Evolutionary conservation across 2,113 vertebrate genomes (phyloP).

Genomic region (Rafetus swinhoei): DNA sequence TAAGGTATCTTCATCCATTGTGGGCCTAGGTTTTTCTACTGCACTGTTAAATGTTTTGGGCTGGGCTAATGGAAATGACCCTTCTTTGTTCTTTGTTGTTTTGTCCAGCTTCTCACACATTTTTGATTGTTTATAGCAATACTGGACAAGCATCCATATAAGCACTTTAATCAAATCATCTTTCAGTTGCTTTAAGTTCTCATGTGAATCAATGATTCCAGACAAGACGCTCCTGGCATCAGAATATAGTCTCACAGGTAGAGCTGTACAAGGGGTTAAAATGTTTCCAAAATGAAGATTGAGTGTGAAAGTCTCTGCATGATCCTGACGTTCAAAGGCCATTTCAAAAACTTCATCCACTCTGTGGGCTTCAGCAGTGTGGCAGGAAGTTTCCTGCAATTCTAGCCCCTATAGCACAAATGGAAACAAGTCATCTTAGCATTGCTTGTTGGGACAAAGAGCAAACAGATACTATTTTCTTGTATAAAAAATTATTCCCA

Average conservation of each 20-base stretch:
- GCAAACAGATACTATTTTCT: background rate
- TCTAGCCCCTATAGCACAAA: conserved; percentile 88
- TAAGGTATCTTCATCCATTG: conserved; percentile 83
- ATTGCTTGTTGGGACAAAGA: background rate
- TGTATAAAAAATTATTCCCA: background rate
- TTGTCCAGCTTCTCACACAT: conserved; percentile 54
- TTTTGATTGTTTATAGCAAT: conserved; percentile 79
- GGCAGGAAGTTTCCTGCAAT: conserved; percentile 97
- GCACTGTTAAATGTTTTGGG: conserved; percentile 62
- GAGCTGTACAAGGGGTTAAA: conserved; percentile 88
- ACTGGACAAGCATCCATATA: conserved; percentile 90
- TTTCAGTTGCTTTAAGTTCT: conserved; percentile 92
- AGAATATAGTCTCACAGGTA: conserved; percentile 91
- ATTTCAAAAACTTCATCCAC: conserved; percentile 95
- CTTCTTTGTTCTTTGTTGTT: background rate
- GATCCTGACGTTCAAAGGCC: conserved; percentile 88
- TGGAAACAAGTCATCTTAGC: conserved; percentile 5
- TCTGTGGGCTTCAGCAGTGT: conserved; percentile 93
- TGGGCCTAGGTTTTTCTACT: conserved; percentile 66
- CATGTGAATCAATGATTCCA: conserved; percentile 94
- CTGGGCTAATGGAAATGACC: background rate
- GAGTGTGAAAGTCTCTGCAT: conserved; percentile 77
- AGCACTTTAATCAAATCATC: conserved; percentile 93
- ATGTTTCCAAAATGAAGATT: conserved; percentile 93
- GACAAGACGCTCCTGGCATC: conserved; percentile 93